A percentile compares a stretch with the other conserved stretches of the same genome.
These are phyloP conservation scores for Ylistrum balloti DNA, from an alignment of 1,140 invertebrate genomes.

Conservation along the genomic window DNA sequence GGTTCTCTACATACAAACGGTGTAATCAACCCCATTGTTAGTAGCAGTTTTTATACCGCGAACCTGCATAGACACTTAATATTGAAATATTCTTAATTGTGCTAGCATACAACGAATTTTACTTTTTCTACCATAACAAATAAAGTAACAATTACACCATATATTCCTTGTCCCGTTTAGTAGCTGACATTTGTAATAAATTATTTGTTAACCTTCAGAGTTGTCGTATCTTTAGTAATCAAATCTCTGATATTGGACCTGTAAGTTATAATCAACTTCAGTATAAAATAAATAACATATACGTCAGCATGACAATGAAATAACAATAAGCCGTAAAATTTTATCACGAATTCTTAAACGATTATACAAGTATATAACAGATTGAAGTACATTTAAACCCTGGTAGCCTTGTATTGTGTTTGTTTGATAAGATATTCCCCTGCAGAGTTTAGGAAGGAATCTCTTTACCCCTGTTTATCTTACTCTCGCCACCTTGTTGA, in stretches of 20 bases:
- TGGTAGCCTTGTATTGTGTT: background rate
- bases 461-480: background rate
- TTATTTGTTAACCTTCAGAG: background rate
- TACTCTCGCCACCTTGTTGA: background rate
- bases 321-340: background rate
- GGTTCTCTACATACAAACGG: too few relatives aligned
- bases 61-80: too few relatives aligned
- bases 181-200: background rate
- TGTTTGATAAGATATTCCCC: conserved; percentile 37
- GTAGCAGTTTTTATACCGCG: too few relatives aligned
- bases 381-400: background rate
- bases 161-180: background rate
- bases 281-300: background rate
- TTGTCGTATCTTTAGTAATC: background rate
- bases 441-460: background rate
- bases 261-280: background rate
- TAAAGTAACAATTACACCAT: too few relatives aligned
- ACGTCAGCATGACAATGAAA: background rate
- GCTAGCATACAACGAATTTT: too few relatives aligned
- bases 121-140: too few relatives aligned
- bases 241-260: background rate
- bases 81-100: too few relatives aligned
- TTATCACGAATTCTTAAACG: background rate
- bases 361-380: background rate
- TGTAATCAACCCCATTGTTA: too few relatives aligned